phyloP scores from a whole-genome alignment of 1,140 invertebrate genomes.

The Drosophila biarmipes region DNA sequence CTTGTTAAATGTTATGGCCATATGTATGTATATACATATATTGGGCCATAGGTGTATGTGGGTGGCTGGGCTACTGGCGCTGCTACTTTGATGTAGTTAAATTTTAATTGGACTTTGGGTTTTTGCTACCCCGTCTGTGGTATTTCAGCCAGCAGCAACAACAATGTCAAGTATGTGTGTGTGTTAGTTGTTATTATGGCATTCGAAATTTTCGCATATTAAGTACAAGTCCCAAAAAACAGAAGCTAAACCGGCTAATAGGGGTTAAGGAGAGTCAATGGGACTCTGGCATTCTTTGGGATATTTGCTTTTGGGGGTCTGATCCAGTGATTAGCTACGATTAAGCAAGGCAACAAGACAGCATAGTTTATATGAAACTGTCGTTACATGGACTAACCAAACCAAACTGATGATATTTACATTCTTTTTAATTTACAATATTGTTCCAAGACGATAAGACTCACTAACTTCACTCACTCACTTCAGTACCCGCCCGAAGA shows the following conservation, averaged over 20 bases:
- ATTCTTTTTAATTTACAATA: too few species aligned
- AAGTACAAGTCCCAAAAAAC: slow-evolving; percentile 34
- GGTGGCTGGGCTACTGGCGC: slow-evolving; percentile 59
- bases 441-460: too few species aligned
- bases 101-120: slow-evolving; percentile 84
- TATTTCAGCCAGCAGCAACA: slow-evolving; percentile 50
- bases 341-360: background rate
- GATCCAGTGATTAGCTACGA: background rate
- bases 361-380: too few species aligned
- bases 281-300: background rate
- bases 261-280: background rate
- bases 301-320: background rate
- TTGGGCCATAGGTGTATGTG: slow-evolving; percentile 13
- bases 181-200: slow-evolving; percentile 29
- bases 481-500: background rate
- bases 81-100: slow-evolving; percentile 84
- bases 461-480: too few species aligned
- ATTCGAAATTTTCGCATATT: slow-evolving; percentile 46
- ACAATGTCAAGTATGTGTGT: slow-evolving; percentile 36
- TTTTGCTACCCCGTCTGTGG: slow-evolving; percentile 70
- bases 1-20: slow-evolving; percentile 73
- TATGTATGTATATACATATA: slow-evolving; percentile 33
- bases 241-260: slow-evolving; percentile 4
- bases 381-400: too few species aligned
- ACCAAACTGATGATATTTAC: too few species aligned